These are phyloP conservation scores for Bombus sylvicola DNA, from an alignment of 1,140 invertebrate species.

Conservation along the genomic window DNA sequence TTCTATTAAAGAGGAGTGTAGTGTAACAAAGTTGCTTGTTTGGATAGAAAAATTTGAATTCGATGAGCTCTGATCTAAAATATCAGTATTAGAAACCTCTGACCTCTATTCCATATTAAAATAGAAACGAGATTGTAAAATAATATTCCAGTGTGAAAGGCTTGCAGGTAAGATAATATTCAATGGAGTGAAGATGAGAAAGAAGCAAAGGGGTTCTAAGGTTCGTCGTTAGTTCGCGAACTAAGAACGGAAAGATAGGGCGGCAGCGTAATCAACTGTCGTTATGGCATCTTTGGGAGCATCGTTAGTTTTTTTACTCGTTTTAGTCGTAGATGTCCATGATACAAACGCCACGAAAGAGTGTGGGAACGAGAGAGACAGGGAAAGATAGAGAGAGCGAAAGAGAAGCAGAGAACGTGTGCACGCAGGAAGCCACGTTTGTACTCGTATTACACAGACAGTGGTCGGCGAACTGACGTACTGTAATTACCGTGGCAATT, in stretches of 20 bases:
- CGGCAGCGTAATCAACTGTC: background rate
- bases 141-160: background rate
- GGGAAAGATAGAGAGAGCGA: background rate
- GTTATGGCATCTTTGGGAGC: background rate
- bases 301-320: background rate
- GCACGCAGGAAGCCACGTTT: slow-evolving; percentile 56
- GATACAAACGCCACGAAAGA: background rate
- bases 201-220: no score
- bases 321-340: background rate
- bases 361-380: background rate
- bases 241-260: background rate
- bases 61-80: background rate
- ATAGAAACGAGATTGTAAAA: background rate
- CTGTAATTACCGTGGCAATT: slow-evolving; percentile 68
- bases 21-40: no score
- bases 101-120: background rate
- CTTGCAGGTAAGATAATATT: no score
- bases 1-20: no score
- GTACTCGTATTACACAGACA: slow-evolving; percentile 63
- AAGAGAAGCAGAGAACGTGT: background rate
- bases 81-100: background rate
- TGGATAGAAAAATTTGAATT: background rate
- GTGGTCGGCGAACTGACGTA: slow-evolving; percentile 59
- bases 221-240: background rate
- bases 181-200: no score